Percentiles rank a stretch among this genome's conserved stretches.
Evolutionary conservation across 2,797 vertebrate species (phyloP).

Genomic region (Aulostomus chinensis): DNA sequence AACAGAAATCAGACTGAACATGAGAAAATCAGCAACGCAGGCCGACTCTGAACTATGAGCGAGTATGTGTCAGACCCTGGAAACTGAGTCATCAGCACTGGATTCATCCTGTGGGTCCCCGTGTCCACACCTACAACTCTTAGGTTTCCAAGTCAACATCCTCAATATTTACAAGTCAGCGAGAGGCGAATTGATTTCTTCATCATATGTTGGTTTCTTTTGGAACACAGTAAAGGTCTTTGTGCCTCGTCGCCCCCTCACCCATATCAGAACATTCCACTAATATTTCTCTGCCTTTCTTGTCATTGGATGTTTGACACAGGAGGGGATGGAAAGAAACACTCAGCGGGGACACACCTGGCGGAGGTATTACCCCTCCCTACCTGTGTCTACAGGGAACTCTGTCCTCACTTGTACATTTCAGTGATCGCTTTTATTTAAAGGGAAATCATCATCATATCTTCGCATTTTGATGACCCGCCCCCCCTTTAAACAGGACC

Average conservation of each 20-base stretch:
- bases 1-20: not conserved
- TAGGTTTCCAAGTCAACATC: constrained; percentile 45
- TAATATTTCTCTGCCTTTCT: constrained; percentile 14
- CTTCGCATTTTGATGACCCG: not conserved
- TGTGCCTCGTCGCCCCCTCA: constrained; percentile 6
- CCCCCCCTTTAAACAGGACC: not conserved
- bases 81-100: constrained; percentile 46
- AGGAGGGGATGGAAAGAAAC: constrained; percentile 5
- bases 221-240: constrained; percentile 18
- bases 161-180: constrained; percentile 46
- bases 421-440: constrained; percentile 15
- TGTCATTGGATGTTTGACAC: constrained; percentile 10
- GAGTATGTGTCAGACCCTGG: constrained; percentile 26
- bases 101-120: constrained; percentile 31
- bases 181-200: constrained; percentile 29
- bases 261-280: constrained; percentile 18
- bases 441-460: not conserved
- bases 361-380: constrained; percentile 42
- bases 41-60: constrained; percentile 36
- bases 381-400: constrained; percentile 7
- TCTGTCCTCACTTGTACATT: not conserved
- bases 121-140: constrained; percentile 34
- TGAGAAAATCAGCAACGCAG: constrained; percentile 5
- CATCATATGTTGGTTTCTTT: constrained; percentile 4
- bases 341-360: constrained; percentile 52